Base-by-base conservation (phyloP, 2,888 invertebrate genomes). In the Nomada goodeniana region DNA sequence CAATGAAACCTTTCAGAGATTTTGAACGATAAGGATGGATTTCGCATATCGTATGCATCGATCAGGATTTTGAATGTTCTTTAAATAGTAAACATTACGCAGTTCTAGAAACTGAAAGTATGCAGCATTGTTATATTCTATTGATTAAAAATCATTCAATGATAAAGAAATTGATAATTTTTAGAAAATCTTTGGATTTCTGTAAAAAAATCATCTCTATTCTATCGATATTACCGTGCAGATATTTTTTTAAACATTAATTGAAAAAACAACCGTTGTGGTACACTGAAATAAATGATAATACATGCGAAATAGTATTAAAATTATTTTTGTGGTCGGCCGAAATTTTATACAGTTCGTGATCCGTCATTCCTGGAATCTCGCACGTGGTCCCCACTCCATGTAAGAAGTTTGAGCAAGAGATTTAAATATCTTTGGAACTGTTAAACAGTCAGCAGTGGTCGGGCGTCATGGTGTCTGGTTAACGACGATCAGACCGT, bases 351-450 rank as follows among this genome's bases (percentile, higher is more conserved):
- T 67, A 67, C n/a, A 59, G 18, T 29, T 47, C 47, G 47, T 29
- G n/a, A n/a, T 68, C 42, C 74, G 78, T 57, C 42, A 68, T 72
- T 63, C 67, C 26, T 23, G 55, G 64, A 60, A 68, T 59, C 60
- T 64, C 50, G 11, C 60, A 63, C 47, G 64, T 59, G 60, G 52
- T 76, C 84, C 82, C 84, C 82, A 84, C 85, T 78, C 57, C 71
- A 52, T 64, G 73, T 50, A 26, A 79, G 73, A 61, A 68, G 61
- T 81, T 67, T 68, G 67, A 67, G 74, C 61, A 74, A 36, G 68
- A 59, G 79, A 79, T 84, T 85, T 80, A 85, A 85, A 85, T 82
- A 85, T 84, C 80, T 80, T 77, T 64, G 84, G 79, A 80, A 85
- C 82, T 82, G 73, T 84, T 79, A 71, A 79, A 79, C 76, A 57